phyloP scores from a whole-genome alignment of 37 sponge, comb jelly and placozoan genomes.

The Hexactinellida sp. region DNA sequence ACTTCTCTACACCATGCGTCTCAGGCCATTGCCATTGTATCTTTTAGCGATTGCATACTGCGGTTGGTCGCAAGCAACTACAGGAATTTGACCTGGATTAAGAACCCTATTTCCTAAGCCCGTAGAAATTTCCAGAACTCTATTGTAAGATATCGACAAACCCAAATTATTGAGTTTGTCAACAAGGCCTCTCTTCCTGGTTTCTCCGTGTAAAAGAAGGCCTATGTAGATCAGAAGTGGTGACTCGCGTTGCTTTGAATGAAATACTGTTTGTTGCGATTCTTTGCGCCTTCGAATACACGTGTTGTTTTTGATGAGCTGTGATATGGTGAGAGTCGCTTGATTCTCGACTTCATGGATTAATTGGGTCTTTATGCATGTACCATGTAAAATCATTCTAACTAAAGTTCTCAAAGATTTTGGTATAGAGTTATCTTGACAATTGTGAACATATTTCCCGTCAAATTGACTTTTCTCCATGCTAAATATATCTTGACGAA shows the following conservation, averaged over 20 bases:
- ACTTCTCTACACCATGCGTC: slow-evolving; percentile 22
- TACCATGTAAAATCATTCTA: background rate
- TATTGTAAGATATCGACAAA: background rate
- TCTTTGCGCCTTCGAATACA: background rate
- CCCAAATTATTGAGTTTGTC: background rate
- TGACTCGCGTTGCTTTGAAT: background rate
- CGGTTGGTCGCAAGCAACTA: no score
- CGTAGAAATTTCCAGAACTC: no score
- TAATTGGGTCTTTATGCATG: background rate
- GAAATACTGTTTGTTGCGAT: background rate
- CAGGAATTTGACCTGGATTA: background rate
- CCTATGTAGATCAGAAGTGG: background rate
- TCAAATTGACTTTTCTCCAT: background rate
- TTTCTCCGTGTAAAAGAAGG: background rate
- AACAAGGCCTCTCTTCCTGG: background rate
- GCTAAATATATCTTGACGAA: background rate
- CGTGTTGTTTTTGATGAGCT: background rate
- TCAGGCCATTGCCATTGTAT: no score
- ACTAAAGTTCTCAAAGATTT: background rate
- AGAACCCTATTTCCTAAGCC: background rate
- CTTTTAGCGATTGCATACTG: no score
- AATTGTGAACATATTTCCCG: background rate
- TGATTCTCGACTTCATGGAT: background rate
- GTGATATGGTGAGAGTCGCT: background rate
- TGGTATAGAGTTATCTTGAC: background rate